Conservation (phyloP, 2,113 vertebrate species). For the Chloropsis cyanopogon region DNA sequence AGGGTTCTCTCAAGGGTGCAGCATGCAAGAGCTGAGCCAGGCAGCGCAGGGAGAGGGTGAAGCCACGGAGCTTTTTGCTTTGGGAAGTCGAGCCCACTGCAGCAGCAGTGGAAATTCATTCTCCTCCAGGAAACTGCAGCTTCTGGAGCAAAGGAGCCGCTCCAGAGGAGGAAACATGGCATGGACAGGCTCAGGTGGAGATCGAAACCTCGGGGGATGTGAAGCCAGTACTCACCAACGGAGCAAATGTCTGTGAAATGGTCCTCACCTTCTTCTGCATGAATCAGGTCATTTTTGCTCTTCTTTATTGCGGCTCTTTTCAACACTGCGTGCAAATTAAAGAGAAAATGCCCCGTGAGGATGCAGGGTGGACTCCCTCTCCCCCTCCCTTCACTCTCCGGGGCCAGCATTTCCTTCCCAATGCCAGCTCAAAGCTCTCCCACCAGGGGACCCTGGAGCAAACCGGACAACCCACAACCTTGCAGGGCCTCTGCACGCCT, state of each 20-base stretch:
- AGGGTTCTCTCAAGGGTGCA: not conserved
- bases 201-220: not conserved
- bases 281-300: conserved; percentile 93
- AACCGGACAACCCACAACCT: not conserved
- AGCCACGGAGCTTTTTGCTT: not conserved
- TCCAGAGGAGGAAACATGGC: not conserved
- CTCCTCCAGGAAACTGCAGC: not conserved
- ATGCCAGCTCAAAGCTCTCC: not conserved
- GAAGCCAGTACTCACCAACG: conserved; percentile 81
- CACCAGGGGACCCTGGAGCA: not conserved
- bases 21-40: conserved; percentile 23
- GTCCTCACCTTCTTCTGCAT: conserved; percentile 93
- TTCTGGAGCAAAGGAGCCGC: not conserved
- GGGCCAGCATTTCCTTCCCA: conserved; percentile 9
- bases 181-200: not conserved
- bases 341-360: not conserved
- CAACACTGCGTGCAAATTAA: conserved; percentile 79
- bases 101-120: not conserved
- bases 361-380: not conserved
- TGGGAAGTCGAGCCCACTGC: not conserved
- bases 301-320: conserved; percentile 92
- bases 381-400: not conserved
- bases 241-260: conserved; percentile 95
- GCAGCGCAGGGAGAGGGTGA: not conserved
- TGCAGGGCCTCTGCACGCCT: not conserved